Evolutionary conservation across 2,888 invertebrate genomes (phyloP), one percentile per base, ranked within the genome.

Genomic region (Pecten maximus): DNA sequence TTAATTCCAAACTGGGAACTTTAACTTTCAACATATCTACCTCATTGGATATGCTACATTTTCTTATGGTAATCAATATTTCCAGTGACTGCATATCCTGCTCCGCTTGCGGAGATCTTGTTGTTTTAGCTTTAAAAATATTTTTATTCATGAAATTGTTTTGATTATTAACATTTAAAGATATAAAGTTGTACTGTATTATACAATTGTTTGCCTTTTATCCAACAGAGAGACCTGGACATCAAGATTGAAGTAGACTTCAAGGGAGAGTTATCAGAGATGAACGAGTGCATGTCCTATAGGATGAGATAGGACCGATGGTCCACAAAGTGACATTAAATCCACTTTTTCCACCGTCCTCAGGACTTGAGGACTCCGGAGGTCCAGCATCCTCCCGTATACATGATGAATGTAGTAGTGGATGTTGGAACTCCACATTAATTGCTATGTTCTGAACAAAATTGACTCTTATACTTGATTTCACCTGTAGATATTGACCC

Each of bases 191-290:
- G n/a, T n/a, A n/a, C n/a, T n/a, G n/a, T n/a, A n/a, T n/a, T n/a
- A n/a, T n/a, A n/a, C n/a, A n/a, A n/a, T n/a, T n/a, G n/a, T n/a
- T n/a, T n/a, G n/a, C n/a, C 89, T 91, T 93, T 90, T 92, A 90
- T 91, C 89, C 95, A 96, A 48, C 96, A 97, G 97, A 98, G 99
- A 89, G 99, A 99, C 97, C 97, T 99, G 93, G 99, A 99, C 97
- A 99, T 99, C 97, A 98, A 98, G 94, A 98, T 99, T 92, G 98
- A 98, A 96, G 97, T 99, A 88, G 98, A 98, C 96, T 99, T 99
- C 97, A 98, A 99, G 60, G 97, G 97, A 88, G 97, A 97, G 93
- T 95, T 97, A 90, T 97, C 96, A 87, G 95, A 96, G 40, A 95
- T 97, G 92, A 94, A 96, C 39, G 97, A 97, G 91, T 94, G 95